Evolutionary conservation across 2,113 vertebrate genomes (phyloP).

Genomic region (Guaruba guarouba): DNA sequence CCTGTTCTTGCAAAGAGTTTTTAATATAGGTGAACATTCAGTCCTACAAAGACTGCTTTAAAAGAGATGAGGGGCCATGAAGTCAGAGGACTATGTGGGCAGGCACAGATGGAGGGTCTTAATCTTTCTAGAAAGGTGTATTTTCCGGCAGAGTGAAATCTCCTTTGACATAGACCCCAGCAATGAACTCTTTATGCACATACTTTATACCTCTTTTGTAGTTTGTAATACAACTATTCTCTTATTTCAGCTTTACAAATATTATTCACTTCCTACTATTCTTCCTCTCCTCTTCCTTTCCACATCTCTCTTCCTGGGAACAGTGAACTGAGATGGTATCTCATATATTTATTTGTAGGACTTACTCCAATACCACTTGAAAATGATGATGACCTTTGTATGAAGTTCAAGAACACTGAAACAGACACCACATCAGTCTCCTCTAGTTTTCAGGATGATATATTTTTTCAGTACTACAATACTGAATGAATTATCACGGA

Average conservation of each 20-base stretch:
- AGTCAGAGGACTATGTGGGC: not conserved
- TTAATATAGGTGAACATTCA: not conserved
- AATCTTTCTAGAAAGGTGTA: not conserved
- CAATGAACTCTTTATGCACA: rapidly evolving
- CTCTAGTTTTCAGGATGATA: not conserved
- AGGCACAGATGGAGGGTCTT: not conserved
- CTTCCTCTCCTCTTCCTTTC: not conserved
- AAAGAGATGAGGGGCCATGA: not conserved
- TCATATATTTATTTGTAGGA: not conserved
- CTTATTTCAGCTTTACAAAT: not conserved
- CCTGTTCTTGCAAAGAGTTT: not conserved
- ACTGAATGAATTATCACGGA: not conserved
- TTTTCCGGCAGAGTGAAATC: not conserved
- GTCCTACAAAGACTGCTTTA: not conserved
- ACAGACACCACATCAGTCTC: not conserved
- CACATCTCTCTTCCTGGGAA: not conserved
- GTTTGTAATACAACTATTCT: not conserved
- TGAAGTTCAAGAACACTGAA: not conserved
- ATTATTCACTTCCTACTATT: not conserved
- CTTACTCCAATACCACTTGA: not conserved
- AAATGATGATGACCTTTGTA: not conserved
- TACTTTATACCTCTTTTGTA: not conserved
- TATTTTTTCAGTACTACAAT: not conserved
- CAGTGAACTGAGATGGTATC: not conserved
- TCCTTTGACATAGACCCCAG: not conserved